phyloP scores from a whole-genome alignment of 2,797 vertebrate genomes.

The Decapterus maruadsi region DNA sequence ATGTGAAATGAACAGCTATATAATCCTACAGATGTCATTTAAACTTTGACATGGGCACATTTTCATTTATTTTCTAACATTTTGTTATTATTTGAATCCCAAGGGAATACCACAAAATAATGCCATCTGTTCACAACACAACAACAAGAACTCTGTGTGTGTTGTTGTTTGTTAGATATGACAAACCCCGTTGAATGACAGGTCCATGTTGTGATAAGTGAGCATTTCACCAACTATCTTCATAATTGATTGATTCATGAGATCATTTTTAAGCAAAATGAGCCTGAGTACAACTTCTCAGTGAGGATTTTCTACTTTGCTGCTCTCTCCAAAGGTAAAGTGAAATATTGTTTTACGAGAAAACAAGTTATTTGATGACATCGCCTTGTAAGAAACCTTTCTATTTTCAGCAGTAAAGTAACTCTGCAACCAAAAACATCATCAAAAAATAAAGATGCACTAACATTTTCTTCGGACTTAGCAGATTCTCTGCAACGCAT shows the following conservation, averaged over 20 bases:
- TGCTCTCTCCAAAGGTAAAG: background rate
- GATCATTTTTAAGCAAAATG: background rate
- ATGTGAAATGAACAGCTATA: background rate
- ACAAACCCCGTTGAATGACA: slow-evolving; percentile 8
- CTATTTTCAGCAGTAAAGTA: background rate
- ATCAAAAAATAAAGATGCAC: background rate
- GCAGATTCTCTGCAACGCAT: background rate
- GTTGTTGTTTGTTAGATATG: background rate
- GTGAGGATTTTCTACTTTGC: background rate
- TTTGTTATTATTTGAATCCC: background rate
- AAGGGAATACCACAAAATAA: background rate
- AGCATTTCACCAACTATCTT: background rate
- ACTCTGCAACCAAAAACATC: slow-evolving; percentile 5
- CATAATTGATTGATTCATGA: background rate
- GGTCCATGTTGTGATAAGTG: background rate
- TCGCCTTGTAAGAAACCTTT: background rate
- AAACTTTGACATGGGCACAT: background rate
- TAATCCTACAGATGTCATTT: background rate
- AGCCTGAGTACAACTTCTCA: background rate
- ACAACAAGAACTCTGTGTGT: background rate
- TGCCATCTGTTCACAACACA: background rate
- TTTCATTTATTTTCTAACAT: background rate
- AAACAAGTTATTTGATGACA: background rate
- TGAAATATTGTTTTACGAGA: background rate
- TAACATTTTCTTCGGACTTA: background rate